A percentile compares a stretch with the other conserved stretches of the same genome.
phyloP scores from a whole-genome alignment of 2,797 vertebrate genomes.

The Telmatherina bonti region DNA sequence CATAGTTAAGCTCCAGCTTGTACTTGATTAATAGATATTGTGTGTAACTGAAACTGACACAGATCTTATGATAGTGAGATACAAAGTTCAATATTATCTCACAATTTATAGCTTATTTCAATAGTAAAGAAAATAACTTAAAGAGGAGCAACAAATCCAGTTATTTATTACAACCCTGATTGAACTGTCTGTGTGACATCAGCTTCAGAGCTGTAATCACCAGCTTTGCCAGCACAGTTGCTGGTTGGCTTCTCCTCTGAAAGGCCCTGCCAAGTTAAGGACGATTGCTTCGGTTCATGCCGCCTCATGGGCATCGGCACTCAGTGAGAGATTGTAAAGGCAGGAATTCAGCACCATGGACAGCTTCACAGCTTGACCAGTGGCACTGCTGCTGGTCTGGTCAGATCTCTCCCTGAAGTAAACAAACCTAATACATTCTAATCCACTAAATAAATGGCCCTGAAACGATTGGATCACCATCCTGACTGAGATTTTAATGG shows the following conservation, averaged over 20 bases:
- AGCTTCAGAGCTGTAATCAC: slow-evolving; percentile 22
- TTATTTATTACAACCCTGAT: slow-evolving; percentile 6
- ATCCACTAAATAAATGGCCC: slow-evolving; percentile 73
- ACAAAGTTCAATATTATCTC: not conserved
- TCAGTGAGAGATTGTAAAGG: slow-evolving; percentile 48
- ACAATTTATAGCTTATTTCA: not conserved
- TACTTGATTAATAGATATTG: not conserved
- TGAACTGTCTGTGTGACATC: slow-evolving; percentile 34
- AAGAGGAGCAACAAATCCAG: not conserved
- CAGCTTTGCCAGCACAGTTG: slow-evolving; percentile 37
- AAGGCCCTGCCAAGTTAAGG: slow-evolving; percentile 49
- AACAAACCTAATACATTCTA: slow-evolving; percentile 66
- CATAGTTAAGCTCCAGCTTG: not conserved
- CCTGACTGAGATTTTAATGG: slow-evolving; percentile 48
- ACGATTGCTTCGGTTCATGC: slow-evolving; percentile 52
- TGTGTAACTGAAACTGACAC: not conserved
- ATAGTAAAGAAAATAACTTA: not conserved
- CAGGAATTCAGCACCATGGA: slow-evolving; percentile 65
- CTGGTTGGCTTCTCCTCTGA: slow-evolving; percentile 43
- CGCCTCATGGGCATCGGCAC: slow-evolving; percentile 50
- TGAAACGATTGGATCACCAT: slow-evolving; percentile 63
- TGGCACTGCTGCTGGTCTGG: slow-evolving; percentile 35
- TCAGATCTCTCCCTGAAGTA: slow-evolving; percentile 61
- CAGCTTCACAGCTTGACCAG: slow-evolving; percentile 48
- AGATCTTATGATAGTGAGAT: not conserved